These are phyloP conservation scores for Thyatira batis DNA, from an alignment of 2,888 invertebrate species.

Conservation along the genomic window DNA sequence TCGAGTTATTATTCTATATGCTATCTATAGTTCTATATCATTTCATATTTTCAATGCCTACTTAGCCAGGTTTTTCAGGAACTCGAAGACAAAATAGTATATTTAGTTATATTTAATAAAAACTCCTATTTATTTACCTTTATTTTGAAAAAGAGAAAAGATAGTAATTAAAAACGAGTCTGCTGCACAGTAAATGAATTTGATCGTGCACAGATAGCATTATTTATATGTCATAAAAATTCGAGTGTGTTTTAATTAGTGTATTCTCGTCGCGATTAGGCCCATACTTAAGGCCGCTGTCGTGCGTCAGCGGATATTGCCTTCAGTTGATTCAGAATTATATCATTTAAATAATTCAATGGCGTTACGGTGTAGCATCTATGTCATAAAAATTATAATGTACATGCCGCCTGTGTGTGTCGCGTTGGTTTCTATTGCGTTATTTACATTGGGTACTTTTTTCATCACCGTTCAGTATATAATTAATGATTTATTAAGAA, in stretches of 20 bases:
- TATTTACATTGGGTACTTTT: no score
- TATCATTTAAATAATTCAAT: slow-evolving; percentile 32
- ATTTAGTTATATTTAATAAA: no score
- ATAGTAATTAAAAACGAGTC: no score
- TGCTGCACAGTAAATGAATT: not conserved
- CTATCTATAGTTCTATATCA: no score
- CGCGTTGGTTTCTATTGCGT: no score
- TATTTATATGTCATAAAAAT: not conserved
- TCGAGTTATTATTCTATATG: not conserved
- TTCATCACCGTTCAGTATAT: no score
- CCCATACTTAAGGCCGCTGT: slow-evolving; percentile 13
- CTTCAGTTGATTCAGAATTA: slow-evolving; percentile 24
- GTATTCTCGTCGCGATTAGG: slow-evolving; percentile 6
- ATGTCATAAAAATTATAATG: not conserved
- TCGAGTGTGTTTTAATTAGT: slow-evolving; percentile 2
- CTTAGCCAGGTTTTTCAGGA: no score
- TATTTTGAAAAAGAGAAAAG: no score
- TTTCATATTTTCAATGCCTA: no score
- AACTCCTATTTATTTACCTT: no score
- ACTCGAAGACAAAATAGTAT: no score
- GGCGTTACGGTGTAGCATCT: slow-evolving; percentile 8
- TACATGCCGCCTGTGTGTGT: not conserved
- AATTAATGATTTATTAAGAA: no score
- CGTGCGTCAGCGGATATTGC: slow-evolving; percentile 35
- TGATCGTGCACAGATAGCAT: not conserved